A percentile compares a stretch with the other conserved stretches of the same genome.
Evolutionary conservation across 2,797 vertebrate genomes (phyloP).

Genomic region (Botia kubotai): DNA sequence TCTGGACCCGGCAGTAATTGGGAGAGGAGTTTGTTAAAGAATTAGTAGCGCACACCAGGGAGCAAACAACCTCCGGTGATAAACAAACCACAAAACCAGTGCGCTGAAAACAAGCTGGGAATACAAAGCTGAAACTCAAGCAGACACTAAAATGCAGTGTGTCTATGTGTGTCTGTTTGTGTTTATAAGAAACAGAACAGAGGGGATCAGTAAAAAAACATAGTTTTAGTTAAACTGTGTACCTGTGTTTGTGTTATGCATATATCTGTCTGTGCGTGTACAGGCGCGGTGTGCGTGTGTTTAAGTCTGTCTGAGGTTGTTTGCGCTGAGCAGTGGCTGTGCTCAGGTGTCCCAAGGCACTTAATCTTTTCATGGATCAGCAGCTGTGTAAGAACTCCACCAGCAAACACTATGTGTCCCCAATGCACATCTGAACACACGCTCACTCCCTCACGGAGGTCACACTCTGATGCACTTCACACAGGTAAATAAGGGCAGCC

Average conservation of each 20-base stretch:
- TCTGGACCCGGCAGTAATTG: conserved; percentile 50
- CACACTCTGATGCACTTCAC: conserved; percentile 51
- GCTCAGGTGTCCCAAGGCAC: conserved; percentile 48
- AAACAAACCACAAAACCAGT: conserved; percentile 63
- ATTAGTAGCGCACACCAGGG: conserved; percentile 57
- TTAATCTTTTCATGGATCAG: conserved; percentile 52
- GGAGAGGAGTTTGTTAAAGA: conserved; percentile 55
- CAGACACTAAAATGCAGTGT: conserved; percentile 8
- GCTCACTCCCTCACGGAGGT: conserved; percentile 29
- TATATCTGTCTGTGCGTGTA: conserved; percentile 44
- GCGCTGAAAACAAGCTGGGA: conserved; percentile 34
- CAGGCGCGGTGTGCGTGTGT: background rate
- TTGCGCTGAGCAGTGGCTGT: conserved; percentile 43
- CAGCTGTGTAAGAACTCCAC: conserved; percentile 41
- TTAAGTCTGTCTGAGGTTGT: conserved; percentile 24
- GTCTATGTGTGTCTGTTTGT: conserved; percentile 7
- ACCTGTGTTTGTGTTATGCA: conserved; percentile 34
- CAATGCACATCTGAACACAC: conserved; percentile 32
- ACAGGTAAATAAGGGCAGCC: conserved; percentile 56
- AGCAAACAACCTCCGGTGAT: conserved; percentile 57
- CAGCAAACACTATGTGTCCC: conserved; percentile 35
- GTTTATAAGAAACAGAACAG: conserved; percentile 2
- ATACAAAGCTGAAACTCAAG: conserved; percentile 33
- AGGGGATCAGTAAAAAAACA: conserved; percentile 20
- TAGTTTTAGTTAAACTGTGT: conserved; percentile 26